These are phyloP conservation scores for Hyposoter didymator DNA, from an alignment of 2,888 invertebrate genomes.

Conservation along the genomic window DNA sequence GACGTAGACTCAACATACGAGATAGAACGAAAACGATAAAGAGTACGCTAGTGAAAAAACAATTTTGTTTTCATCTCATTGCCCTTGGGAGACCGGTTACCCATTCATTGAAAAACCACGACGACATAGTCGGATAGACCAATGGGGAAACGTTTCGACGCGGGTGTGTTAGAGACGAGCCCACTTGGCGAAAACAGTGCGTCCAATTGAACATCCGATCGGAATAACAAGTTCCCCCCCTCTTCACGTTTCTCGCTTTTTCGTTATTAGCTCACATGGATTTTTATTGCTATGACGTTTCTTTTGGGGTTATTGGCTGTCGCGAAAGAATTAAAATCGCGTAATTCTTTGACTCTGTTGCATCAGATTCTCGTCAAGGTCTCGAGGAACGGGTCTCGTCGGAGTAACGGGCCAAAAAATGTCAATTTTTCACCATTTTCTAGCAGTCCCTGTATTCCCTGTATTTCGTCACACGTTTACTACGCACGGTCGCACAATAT, in stretches of 20 bases:
- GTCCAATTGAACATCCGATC: not conserved
- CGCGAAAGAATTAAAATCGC: not conserved
- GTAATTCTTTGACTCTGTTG: not conserved
- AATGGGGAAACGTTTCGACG: conserved; percentile 38
- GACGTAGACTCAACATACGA: not conserved
- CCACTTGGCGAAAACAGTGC: not conserved
- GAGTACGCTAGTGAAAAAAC: conserved; percentile 25
- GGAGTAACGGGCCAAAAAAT: no score
- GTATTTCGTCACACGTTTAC: no score
- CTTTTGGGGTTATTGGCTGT: not conserved
- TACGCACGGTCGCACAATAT: no score
- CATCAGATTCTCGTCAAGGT: not conserved
- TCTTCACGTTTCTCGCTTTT: not conserved
- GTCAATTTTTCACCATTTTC: no score
- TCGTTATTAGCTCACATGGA: not conserved
- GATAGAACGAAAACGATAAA: not conserved
- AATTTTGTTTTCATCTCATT: conserved; percentile 44
- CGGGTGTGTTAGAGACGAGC: conserved; percentile 56
- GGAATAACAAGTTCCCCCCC: not conserved
- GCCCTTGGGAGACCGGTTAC: conserved; percentile 51
- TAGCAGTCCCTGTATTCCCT: no score
- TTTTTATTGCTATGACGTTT: not conserved
- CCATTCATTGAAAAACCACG: not conserved
- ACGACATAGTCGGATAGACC: conserved; percentile 15
- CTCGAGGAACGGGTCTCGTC: no score